phyloP scores from a whole-genome alignment of 2,888 invertebrate genomes.

The Leucoma salicis region DNA sequence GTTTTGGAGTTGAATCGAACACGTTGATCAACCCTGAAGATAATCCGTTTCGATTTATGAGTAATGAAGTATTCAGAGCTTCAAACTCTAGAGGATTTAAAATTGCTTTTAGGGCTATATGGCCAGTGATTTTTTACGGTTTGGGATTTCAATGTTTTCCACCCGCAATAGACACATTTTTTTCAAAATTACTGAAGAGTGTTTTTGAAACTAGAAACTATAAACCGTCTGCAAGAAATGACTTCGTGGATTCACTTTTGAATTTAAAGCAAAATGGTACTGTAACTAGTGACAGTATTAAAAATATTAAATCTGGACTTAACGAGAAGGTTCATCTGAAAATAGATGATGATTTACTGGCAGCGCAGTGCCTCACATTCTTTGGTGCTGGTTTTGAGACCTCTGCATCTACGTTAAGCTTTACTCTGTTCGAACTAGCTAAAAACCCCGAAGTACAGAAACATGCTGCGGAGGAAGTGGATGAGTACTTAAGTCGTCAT shows the following conservation, averaged over 20 bases:
- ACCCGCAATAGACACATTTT: slow-evolving; percentile 25
- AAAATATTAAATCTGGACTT: neutral
- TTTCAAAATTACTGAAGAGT: slow-evolving; percentile 4
- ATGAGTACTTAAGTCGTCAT: neutral
- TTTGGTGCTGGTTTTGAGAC: slow-evolving; percentile 3
- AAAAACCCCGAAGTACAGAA: slow-evolving; percentile 2
- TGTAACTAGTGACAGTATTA: slow-evolving; percentile 19
- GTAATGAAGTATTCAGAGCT: slow-evolving; percentile 28
- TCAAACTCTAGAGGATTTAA: slow-evolving; percentile 25
- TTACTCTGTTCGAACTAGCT: slow-evolving; percentile 1
- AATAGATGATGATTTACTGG: slow-evolving; percentile 1
- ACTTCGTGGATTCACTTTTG: slow-evolving; percentile 4
- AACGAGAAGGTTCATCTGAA: neutral
- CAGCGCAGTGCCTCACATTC: neutral
- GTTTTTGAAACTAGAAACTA: neutral
- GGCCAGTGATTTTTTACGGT: slow-evolving; percentile 39
- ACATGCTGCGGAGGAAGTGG: neutral
- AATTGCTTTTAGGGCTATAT: slow-evolving; percentile 25
- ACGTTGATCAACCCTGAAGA: slow-evolving; percentile 25
- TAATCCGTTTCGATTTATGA: slow-evolving; percentile 37
- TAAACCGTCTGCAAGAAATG: neutral
- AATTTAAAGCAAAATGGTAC: neutral
- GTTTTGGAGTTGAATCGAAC: slow-evolving; percentile 40
- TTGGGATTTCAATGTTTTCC: slow-evolving; percentile 35
- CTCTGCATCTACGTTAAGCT: neutral